phyloP scores from a whole-genome alignment of 2,113 vertebrate species.

The Cyanistes caeruleus region DNA sequence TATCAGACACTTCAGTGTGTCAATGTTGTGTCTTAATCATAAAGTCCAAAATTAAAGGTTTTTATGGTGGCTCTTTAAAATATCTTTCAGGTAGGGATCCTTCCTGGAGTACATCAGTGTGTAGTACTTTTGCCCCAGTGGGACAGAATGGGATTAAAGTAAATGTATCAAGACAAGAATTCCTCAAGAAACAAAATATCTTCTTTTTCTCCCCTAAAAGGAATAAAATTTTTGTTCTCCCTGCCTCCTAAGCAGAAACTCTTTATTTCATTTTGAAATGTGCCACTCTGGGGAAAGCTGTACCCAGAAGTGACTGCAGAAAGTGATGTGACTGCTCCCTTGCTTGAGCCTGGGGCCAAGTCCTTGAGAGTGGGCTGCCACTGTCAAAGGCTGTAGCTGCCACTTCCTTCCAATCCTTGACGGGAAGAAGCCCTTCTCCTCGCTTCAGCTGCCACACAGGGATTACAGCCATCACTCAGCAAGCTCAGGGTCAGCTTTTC shows the following conservation, averaged over 20 bases:
- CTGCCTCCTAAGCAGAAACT: not conserved
- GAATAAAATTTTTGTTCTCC: not conserved
- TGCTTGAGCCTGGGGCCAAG: not conserved
- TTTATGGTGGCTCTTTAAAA: not conserved
- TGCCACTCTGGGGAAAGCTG: accelerated
- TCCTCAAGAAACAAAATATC: accelerated
- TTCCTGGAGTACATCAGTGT: not conserved
- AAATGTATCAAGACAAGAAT: not conserved
- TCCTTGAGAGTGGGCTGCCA: not conserved
- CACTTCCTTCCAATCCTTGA: not conserved
- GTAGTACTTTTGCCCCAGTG: not conserved
- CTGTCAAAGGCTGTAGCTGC: not conserved
- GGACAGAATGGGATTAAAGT: not conserved
- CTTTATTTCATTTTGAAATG: not conserved
- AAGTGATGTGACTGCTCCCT: not conserved
- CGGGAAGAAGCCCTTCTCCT: not conserved
- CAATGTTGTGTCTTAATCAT: not conserved
- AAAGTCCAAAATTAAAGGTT: not conserved
- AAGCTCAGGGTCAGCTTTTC: not conserved
- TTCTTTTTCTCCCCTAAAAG: not conserved
- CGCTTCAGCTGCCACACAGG: accelerated
- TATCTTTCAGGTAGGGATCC: not conserved
- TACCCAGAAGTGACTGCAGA: not conserved
- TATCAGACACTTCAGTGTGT: not conserved
- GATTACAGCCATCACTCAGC: not conserved